phyloP scores from a whole-genome alignment of 2,113 vertebrate species.

The Atrichornis clamosus region DNA sequence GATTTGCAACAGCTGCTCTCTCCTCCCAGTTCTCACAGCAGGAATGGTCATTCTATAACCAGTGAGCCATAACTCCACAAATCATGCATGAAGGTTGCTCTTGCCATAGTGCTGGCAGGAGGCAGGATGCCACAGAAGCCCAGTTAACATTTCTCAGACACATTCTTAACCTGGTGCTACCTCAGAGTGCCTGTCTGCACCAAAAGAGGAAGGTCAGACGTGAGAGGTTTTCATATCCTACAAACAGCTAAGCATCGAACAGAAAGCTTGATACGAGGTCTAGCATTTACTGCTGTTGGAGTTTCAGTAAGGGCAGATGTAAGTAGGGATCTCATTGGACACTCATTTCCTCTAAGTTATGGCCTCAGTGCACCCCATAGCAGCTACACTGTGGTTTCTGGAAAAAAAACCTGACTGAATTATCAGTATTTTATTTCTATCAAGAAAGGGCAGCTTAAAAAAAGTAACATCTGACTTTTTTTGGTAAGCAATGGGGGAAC shows the following conservation, averaged over 20 bases:
- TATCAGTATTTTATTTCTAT: not conserved
- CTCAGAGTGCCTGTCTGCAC: not conserved
- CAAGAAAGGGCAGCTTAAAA: not conserved
- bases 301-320: not conserved
- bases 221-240: not conserved
- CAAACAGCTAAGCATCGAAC: not conserved
- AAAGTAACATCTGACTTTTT: not conserved
- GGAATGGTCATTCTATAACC: not conserved
- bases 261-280: not conserved
- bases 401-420: not conserved
- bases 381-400: not conserved
- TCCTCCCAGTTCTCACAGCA: not conserved
- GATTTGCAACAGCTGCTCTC: conserved; percentile 15
- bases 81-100: not conserved
- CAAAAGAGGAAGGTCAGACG: not conserved
- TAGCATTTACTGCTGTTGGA: not conserved
- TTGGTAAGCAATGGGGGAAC: not conserved
- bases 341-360: not conserved
- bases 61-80: not conserved
- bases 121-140: not conserved
- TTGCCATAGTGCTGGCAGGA: not conserved
- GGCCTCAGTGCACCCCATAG: not conserved
- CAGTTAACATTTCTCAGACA: not conserved
- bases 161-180: not conserved
- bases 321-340: not conserved